Evolutionary conservation across 2,888 invertebrate species (phyloP).

Genomic region (Boloria euphrosyne): DNA sequence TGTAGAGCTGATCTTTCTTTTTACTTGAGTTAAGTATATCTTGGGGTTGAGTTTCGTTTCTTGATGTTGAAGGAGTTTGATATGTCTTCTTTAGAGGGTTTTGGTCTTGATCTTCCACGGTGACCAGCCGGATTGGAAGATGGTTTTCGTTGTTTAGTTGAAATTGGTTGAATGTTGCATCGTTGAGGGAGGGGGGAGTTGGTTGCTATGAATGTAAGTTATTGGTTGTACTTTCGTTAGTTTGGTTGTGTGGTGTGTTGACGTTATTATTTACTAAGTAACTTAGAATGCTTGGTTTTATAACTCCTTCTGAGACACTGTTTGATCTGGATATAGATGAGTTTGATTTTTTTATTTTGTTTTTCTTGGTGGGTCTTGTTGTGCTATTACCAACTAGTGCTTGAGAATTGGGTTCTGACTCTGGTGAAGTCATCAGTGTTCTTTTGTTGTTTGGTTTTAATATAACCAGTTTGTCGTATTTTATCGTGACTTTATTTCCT

Average conservation of each 20-base stretch:
- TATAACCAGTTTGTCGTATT: conserved; percentile 8
- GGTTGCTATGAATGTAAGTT: neutral
- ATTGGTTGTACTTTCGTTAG: neutral
- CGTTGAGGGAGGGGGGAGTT: neutral
- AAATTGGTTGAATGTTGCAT: neutral
- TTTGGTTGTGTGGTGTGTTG: neutral
- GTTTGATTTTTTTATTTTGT: conserved; percentile 11
- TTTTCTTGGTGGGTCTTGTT: neutral
- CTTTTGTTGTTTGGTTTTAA: conserved; percentile 24
- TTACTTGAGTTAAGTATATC: no score
- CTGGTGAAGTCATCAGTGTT: conserved; percentile 19
- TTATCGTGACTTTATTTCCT: conserved; percentile 16
- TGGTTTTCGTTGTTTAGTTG: neutral
- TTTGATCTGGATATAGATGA: conserved; percentile 9
- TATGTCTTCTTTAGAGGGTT: neutral
- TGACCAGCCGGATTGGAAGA: conserved; percentile 13
- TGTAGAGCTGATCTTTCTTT: neutral
- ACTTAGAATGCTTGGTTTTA: no score
- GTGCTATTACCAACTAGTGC: no score
- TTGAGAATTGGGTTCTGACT: neutral
- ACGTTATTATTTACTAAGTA: neutral
- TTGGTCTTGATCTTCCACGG: neutral
- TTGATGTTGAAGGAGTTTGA: conserved; percentile 3
- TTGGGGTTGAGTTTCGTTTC: neutral
- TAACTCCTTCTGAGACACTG: conserved; percentile 6